phyloP scores from a whole-genome alignment of 2,113 vertebrate species.

The Chauna torquata region DNA sequence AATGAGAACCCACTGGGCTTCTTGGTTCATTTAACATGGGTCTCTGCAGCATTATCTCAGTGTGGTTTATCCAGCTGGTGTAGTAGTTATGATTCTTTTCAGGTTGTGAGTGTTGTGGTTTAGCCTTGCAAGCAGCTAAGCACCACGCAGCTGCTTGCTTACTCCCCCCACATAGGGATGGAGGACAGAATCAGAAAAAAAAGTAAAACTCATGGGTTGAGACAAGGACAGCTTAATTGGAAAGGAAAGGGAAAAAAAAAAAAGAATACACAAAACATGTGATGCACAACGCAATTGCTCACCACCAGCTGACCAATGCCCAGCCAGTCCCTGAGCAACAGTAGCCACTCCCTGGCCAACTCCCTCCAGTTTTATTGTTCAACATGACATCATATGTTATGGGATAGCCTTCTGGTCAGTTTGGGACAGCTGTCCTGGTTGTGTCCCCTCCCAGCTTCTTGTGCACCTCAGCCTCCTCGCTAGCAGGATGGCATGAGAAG shows the following conservation, averaged over 20 bases:
- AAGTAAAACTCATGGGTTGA: neutral
- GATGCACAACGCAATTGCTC: too few relatives aligned
- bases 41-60: neutral
- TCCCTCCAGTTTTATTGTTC: neutral
- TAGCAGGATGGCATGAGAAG: neutral
- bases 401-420: neutral
- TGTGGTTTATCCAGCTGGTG: neutral
- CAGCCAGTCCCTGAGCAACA: neutral
- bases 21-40: neutral
- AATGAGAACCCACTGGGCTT: neutral
- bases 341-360: too few relatives aligned
- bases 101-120: neutral
- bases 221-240: neutral
- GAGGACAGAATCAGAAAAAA: neutral
- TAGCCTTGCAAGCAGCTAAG: neutral
- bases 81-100: neutral
- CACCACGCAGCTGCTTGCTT: neutral
- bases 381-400: neutral
- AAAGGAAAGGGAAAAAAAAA: neutral
- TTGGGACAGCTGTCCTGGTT: neutral
- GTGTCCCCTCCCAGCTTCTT: neutral
- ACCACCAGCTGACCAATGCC: neutral
- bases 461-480: neutral
- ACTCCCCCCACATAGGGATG: neutral
- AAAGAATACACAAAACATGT: neutral